Conservation (phyloP, 2,888 invertebrate species). For the Drosophila aldrichi region DNA sequence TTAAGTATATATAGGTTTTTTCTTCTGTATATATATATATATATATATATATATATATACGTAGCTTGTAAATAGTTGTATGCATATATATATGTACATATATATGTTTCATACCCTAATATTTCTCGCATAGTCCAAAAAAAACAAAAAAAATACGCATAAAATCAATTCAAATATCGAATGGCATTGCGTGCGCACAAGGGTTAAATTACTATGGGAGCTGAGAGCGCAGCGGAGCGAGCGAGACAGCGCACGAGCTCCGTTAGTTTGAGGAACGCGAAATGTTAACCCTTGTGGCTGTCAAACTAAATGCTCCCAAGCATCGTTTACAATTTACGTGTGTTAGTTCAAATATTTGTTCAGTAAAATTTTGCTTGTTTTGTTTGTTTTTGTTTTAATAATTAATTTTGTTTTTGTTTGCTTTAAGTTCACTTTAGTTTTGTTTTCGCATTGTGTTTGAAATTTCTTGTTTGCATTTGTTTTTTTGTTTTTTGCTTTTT, state of each 20-base stretch:
- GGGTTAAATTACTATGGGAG: conserved; percentile 37
- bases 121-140: conserved; percentile 20
- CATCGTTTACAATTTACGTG: conserved; percentile 8
- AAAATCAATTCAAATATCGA: conserved; percentile 33
- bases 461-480: conserved; percentile 2
- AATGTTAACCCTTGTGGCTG: conserved; percentile 61
- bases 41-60: conserved; percentile 20
- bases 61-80: conserved; percentile 63
- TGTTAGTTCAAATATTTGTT: conserved; percentile 31
- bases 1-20: conserved; percentile 25
- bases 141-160: too few species aligned
- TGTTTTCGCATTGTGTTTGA: conserved; percentile 12
- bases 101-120: conserved; percentile 43
- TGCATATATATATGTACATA: conserved; percentile 27
- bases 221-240: conserved; percentile 15
- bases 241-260: background rate
- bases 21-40: background rate
- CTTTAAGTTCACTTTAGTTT: conserved; percentile 42
- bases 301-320: conserved; percentile 53
- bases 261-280: conserved; percentile 47
- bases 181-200: conserved; percentile 50
- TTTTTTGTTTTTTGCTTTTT: too few species aligned
- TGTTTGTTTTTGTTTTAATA: conserved; percentile 7
- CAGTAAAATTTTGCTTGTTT: conserved; percentile 47
- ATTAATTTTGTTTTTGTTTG: background rate